Evolutionary conservation across 1,140 invertebrate genomes (phyloP), one percentile per base, ranked within the genome.

Genomic region (Probaryconus sp.): DNA sequence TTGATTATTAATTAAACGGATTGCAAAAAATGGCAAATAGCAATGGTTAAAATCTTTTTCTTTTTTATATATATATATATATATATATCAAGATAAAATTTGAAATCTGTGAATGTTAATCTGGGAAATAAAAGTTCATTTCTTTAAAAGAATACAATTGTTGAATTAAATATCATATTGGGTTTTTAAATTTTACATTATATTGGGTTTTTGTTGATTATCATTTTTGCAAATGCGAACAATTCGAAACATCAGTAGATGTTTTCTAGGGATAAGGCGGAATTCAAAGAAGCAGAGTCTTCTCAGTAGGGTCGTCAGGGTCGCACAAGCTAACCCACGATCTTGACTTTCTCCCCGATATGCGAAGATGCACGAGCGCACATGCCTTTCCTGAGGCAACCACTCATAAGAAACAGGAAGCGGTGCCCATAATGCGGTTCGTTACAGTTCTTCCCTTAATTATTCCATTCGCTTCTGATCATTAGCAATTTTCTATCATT

Each of bases 261-360:
- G 45, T 53, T 68, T 68, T 68, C 64, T 60, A 68, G 53, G 64
- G 64, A 68, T 68, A 68, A 68, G 45, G 9, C 38, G 17, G 30
- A 43, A 20, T 51, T 40, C 42, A 42, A 51, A 53, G 53, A 45
- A 68, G 37, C 37, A 5, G 6, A 45, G 35, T 60, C 7, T 53
- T 60, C 37, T 21, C 47, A 16, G 14, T 45, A 68, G 56, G 67
- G 67, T 70, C 67, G 67, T 40, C 56, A 47, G 67, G 67, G 67
- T 61, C 55, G 63, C 50, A n/a, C n/a, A 38, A 37, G 6, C 11
- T 26, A 65, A 60, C 18, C 50, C 53, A 58, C 73, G 60, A 65
- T 71, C 67, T 40, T 67, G 40, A 60, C 64, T 74, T 74, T 74
- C 71, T 68, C 64, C 61, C 47, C 11, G 53, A 65, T 40, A 45